Evolutionary conservation across 2,113 vertebrate genomes (phyloP).

Genomic region (Oreotragus oreotragus): DNA sequence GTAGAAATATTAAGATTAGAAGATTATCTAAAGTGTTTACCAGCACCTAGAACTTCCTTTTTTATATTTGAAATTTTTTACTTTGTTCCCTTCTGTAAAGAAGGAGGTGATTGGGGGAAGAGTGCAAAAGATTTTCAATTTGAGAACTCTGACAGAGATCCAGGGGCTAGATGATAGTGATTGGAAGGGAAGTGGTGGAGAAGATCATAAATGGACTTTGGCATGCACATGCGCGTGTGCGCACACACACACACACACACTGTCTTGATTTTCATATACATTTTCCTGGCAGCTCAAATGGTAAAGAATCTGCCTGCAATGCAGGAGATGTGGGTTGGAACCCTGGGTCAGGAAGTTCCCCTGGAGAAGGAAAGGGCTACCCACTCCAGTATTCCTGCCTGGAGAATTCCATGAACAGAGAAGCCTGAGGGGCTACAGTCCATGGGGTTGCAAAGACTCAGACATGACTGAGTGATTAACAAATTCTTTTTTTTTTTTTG

Average conservation of each 20-base stretch:
- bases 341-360: no score
- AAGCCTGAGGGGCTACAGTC: no score
- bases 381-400: no score
- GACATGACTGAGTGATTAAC: no score
- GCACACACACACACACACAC: not conserved
- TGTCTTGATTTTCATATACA: no score
- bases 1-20: not conserved
- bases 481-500: no score
- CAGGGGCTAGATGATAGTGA: not conserved
- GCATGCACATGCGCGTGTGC: rapidly evolving
- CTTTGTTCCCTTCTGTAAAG: not conserved
- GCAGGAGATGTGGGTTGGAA: no score
- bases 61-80: not conserved
- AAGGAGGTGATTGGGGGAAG: not conserved
- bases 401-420: no score
- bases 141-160: not conserved
- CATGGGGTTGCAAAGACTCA: no score
- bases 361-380: no score
- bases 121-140: not conserved
- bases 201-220: not conserved
- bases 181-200: not conserved
- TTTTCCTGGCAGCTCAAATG: no score
- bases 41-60: not conserved
- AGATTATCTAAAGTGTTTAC: not conserved
- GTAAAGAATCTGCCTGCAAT: no score